A percentile compares a stretch with the other conserved stretches of the same genome.
phyloP scores from a whole-genome alignment of 2,113 vertebrate genomes.

The Clupea harengus region DNA sequence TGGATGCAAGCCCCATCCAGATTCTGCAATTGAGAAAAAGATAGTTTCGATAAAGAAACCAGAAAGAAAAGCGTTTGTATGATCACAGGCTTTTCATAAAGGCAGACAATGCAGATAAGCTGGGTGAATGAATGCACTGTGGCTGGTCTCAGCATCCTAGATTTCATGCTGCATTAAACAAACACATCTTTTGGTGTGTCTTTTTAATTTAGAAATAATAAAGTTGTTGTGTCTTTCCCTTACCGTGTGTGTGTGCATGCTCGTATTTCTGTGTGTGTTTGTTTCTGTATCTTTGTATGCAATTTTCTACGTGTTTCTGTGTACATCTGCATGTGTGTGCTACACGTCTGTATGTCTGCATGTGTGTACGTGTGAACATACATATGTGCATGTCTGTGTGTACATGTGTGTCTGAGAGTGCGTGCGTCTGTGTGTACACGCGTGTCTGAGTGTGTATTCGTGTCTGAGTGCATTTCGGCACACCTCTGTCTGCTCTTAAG shows the following conservation, averaged over 20 bases:
- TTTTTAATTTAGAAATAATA: not conserved
- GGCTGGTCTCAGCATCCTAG: slow-evolving; percentile 11
- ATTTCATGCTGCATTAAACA: not conserved
- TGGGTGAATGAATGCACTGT: not conserved
- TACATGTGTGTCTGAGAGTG: not conserved
- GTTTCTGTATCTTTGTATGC: not conserved
- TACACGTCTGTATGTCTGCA: not conserved
- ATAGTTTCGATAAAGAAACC: slow-evolving; percentile 14
- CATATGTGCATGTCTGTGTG: not conserved
- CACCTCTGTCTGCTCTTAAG: slow-evolving; percentile 18
- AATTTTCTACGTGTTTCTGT: not conserved
- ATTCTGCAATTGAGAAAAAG: slow-evolving; percentile 73
- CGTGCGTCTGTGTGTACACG: not conserved
- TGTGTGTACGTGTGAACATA: not conserved
- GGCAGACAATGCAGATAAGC: slow-evolving; percentile 2
- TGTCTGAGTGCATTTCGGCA: slow-evolving; percentile 1
- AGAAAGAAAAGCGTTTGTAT: slow-evolving; percentile 14
- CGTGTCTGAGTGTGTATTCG: not conserved
- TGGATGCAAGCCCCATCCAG: slow-evolving; percentile 91
- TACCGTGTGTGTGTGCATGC: not conserved
- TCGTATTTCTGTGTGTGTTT: not conserved
- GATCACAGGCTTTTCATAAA: slow-evolving; percentile 37
- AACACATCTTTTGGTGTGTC: not conserved
- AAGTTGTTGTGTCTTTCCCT: not conserved
- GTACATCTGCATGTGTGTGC: not conserved